Conservation (phyloP, 2,113 vertebrate species). For the Meleagris gallopavo region DNA sequence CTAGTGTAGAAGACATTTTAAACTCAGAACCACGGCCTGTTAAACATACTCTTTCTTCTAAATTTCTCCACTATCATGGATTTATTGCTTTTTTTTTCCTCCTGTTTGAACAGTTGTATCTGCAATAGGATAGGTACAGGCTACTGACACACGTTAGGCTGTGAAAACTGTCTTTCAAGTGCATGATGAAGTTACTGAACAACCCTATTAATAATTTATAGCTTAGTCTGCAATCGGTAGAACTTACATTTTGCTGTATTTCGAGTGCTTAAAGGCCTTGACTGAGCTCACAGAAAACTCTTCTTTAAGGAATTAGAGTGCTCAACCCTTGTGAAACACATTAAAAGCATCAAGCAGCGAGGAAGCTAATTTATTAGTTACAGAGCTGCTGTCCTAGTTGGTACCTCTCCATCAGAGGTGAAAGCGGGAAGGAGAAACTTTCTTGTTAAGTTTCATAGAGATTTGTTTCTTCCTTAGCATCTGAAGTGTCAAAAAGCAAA, state of each 20-base stretch:
- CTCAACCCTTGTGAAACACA: not conserved
- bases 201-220: not conserved
- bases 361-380: not conserved
- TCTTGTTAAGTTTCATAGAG: not conserved
- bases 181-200: not conserved
- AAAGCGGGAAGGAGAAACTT: not conserved
- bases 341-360: not conserved
- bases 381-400: not conserved
- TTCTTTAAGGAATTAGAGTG: not conserved
- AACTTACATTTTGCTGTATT: not conserved
- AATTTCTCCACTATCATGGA: not conserved
- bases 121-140: not conserved
- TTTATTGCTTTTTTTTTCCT: not conserved
- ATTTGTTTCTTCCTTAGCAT: not conserved
- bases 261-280: not conserved
- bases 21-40: not conserved
- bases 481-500: not conserved
- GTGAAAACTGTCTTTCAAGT: conserved; percentile 7
- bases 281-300: not conserved
- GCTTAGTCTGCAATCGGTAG: not conserved
- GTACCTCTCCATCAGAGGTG: not conserved
- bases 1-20: not conserved
- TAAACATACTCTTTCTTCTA: not conserved
- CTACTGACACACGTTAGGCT: not conserved
- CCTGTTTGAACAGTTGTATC: not conserved